A percentile compares a stretch with the other conserved stretches of the same genome.
These are phyloP conservation scores for Nomada lathburiana DNA, from an alignment of 2,888 invertebrate species.

Conservation along the genomic window DNA sequence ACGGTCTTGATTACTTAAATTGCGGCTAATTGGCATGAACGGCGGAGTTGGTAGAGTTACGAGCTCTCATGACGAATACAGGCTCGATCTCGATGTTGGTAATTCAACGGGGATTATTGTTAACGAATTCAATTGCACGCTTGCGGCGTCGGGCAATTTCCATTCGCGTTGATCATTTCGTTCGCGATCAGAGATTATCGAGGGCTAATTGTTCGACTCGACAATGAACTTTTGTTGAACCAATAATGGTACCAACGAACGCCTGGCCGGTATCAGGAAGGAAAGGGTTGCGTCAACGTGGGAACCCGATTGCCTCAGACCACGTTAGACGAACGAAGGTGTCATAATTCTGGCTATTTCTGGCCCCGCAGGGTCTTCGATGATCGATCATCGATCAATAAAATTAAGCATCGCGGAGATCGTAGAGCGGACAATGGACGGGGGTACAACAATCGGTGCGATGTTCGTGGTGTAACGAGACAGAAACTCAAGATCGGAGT, in stretches of 20 bases:
- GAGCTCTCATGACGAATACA: background rate
- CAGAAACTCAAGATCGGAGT: conserved; percentile 44
- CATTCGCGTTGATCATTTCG: conserved; percentile 6
- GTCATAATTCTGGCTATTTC: background rate
- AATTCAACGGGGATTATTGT: conserved; percentile 1
- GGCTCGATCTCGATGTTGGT: background rate
- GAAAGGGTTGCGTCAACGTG: no score
- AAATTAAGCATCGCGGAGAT: conserved; percentile 31
- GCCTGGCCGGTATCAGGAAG: no score
- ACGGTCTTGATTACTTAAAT: conserved; percentile 4
- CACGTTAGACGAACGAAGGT: background rate
- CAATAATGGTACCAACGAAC: no score
- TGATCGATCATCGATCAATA: conserved; percentile 29
- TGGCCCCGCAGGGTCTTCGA: background rate
- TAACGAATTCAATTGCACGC: conserved; percentile 25
- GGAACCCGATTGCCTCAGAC: background rate
- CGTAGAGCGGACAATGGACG: conserved; percentile 14
- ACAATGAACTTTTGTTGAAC: background rate
- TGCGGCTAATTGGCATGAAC: conserved; percentile 14
- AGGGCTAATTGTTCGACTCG: conserved; percentile 1
- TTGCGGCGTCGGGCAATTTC: conserved; percentile 1
- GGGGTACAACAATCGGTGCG: conserved; percentile 22
- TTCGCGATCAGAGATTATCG: background rate
- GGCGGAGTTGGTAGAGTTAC: background rate
- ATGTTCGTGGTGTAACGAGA: conserved; percentile 32